Evolutionary conservation across 2,888 invertebrate genomes (phyloP), one percentile per base, ranked within the genome.

Genomic region (Drosophila mimetica): DNA sequence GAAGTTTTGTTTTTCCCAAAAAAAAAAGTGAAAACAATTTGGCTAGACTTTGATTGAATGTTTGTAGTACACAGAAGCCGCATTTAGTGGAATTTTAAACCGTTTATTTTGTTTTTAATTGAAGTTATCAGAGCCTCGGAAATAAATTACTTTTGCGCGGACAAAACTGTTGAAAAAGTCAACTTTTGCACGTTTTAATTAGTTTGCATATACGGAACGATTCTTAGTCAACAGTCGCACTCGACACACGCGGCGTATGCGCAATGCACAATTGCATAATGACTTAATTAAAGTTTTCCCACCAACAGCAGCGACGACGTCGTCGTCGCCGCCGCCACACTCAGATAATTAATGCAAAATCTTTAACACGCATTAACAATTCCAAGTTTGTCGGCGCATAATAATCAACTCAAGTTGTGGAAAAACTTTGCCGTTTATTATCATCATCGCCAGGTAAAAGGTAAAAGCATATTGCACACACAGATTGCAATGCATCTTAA

Each of bases 301-400:
- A 20, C 42, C 22, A 16, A 42, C 36, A 36, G 4, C 36, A 36
- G 4, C 50, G 30, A 30, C 14, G n/a, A 36, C 39, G 25, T 36
- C 36, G 58, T 30, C 50, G 30, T 22, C 14, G n/a, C 30, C 39
- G 25, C 42, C 36, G 58, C 34, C 66, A 14, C 71, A n/a, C 36
- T 32, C 41, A 73, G 75, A 85, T 85, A 85, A 87, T 85, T 87
- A 85, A 85, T 86, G 88, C 83, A 76, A 85, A 84, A 85, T 86
- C 82, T 82, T 82, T 75, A 76, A 75, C 87, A 85, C 77, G 79
- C 79, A 77, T 82, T 77, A 82, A 85, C 87, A 79, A 84, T 82
- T 71, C 76, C 77, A 87, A 85, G 74, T 77, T 85, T 81, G 57
- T 61, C 72, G 60, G 57, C 69, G 78, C 81, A 75, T 64, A 83